phyloP scores from a whole-genome alignment of 2,797 vertebrate species.

The Nannoperca australis region DNA sequence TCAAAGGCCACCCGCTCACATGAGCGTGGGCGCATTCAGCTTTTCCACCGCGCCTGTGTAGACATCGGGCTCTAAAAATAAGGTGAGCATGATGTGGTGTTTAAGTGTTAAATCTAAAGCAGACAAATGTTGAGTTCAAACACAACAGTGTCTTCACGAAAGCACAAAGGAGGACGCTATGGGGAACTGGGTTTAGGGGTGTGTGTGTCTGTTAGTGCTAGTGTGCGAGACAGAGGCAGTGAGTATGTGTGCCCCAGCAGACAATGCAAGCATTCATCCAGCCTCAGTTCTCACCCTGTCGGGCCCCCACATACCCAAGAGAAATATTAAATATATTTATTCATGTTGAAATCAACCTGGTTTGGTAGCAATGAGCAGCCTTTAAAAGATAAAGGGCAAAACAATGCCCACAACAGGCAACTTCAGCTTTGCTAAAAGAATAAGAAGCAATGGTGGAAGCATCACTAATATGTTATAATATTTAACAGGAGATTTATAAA shows the following conservation, averaged over 20 bases:
- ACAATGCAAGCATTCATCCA: constrained; percentile 80
- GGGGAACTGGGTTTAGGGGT: constrained; percentile 21
- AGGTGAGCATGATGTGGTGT: constrained; percentile 37
- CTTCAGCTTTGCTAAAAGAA: constrained; percentile 15
- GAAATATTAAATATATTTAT: constrained; percentile 68
- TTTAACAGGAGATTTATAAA: neutral
- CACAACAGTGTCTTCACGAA: constrained; percentile 48
- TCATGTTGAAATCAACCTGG: constrained; percentile 67
- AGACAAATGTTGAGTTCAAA: constrained; percentile 63
- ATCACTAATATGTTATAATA: neutral
- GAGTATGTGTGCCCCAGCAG: constrained; percentile 27
- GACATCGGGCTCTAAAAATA: constrained; percentile 29
- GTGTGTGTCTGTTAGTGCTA: constrained; percentile 18
- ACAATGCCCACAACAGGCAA: constrained; percentile 17
- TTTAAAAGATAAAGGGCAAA: constrained; percentile 31
- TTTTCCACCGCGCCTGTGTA: constrained; percentile 47
- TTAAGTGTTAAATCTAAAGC: constrained; percentile 69
- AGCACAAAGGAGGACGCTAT: constrained; percentile 30
- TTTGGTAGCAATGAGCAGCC: constrained; percentile 42
- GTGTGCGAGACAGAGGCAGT: neutral
- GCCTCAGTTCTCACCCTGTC: constrained; percentile 39
- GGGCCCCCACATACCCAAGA: constrained; percentile 39
- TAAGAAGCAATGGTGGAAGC: constrained; percentile 1
- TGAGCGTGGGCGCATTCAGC: constrained; percentile 38
- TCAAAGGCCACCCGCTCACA: constrained; percentile 61